Conservation (phyloP, 1,140 invertebrate species). For the Muscidifurax raptorellus region DNA sequence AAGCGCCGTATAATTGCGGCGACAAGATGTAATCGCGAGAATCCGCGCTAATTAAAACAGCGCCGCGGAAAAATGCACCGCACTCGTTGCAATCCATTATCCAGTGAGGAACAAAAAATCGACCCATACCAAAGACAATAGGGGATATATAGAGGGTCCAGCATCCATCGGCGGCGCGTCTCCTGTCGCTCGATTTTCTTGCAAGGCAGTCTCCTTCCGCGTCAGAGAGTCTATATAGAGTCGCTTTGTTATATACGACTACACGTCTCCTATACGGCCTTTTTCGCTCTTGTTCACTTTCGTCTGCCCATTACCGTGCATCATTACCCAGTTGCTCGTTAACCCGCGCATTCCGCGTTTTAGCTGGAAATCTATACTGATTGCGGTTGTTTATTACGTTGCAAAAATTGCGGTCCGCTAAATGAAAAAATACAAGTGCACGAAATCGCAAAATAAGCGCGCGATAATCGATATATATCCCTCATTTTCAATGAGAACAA, state of each 20-base stretch:
- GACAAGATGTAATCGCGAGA: background rate
- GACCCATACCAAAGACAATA: slow-evolving; percentile 7
- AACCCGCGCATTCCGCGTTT: slow-evolving; percentile 34
- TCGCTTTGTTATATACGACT: slow-evolving; percentile 15
- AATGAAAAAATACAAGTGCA: too few relatives aligned
- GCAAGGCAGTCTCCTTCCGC: slow-evolving; percentile 12
- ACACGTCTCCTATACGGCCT: background rate
- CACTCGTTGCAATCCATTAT: background rate
- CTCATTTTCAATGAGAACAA: background rate
- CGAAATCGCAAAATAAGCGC: background rate
- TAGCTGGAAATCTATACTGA: background rate
- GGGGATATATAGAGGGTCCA: background rate
- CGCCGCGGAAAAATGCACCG: too few relatives aligned
- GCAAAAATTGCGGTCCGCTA: too few relatives aligned
- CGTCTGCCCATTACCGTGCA: slow-evolving; percentile 30
- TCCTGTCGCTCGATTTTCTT: slow-evolving; percentile 22
- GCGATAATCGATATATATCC: background rate
- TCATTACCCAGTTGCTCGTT: slow-evolving; percentile 43
- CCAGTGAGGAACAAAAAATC: background rate
- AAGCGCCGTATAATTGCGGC: background rate
- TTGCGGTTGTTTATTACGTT: too few relatives aligned
- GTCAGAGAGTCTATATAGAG: background rate
- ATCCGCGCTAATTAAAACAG: slow-evolving; percentile 6
- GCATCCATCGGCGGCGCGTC: background rate
- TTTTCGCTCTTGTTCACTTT: slow-evolving; percentile 43